Evolutionary conservation across 2,888 invertebrate genomes (phyloP).

Genomic region (Mantis religiosa): DNA sequence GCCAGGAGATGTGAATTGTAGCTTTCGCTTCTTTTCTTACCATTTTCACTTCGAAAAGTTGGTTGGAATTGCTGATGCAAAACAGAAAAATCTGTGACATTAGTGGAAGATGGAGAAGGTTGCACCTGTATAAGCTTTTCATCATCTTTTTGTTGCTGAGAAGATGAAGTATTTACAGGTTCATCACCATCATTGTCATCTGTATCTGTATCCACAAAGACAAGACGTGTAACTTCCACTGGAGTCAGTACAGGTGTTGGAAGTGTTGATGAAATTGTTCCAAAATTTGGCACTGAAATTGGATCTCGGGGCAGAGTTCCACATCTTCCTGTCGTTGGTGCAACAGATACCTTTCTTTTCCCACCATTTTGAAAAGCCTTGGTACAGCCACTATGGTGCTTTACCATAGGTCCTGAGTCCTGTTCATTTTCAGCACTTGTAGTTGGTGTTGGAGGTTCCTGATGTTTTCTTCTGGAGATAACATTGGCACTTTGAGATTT

Average conservation of each 20-base stretch:
- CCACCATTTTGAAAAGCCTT: conserved; percentile 1
- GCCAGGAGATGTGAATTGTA: conserved; percentile 52
- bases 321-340: conserved; percentile 26
- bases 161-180: background rate
- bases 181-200: conserved; percentile 49
- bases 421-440: conserved; percentile 50
- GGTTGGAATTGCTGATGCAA: conserved; percentile 54
- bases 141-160: background rate
- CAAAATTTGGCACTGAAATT: conserved; percentile 70
- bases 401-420: conserved; percentile 37
- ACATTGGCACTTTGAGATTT: conserved; percentile 48
- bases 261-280: conserved; percentile 50
- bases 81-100: conserved; percentile 43
- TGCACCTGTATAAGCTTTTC: conserved; percentile 35
- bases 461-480: conserved; percentile 39
- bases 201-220: conserved; percentile 62
- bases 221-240: conserved; percentile 62
- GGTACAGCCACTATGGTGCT: conserved; percentile 36
- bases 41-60: conserved; percentile 35
- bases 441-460: conserved; percentile 49
- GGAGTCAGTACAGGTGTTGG: conserved; percentile 64
- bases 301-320: conserved; percentile 58
- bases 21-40: conserved; percentile 49
- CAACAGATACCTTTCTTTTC: conserved; percentile 29
- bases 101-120: conserved; percentile 11